A percentile compares a stretch with the other conserved stretches of the same genome.
phyloP scores from a whole-genome alignment of 2,888 invertebrate species.

The Gerosis bhagava region DNA sequence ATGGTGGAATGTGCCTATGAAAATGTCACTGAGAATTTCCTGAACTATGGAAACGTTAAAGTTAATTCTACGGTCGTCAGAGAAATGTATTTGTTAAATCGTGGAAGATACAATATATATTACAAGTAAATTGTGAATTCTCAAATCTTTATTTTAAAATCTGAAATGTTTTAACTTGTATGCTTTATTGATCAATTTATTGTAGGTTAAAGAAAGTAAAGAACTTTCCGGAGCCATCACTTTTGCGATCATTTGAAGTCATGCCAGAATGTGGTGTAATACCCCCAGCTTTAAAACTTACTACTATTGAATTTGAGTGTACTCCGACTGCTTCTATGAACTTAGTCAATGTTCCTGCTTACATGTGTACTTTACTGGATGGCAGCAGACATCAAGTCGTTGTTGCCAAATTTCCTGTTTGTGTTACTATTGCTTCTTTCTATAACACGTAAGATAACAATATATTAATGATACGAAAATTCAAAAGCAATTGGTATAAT shows the following conservation, averaged over 20 bases:
- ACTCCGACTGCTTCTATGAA: slow-evolving; percentile 69
- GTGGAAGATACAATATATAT: slow-evolving; percentile 80
- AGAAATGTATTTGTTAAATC: slow-evolving; percentile 78
- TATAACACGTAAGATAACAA: slow-evolving; percentile 65
- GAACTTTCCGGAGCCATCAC: slow-evolving; percentile 66
- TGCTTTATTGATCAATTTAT: no score
- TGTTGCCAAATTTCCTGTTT: slow-evolving; percentile 72
- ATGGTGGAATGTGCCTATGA: slow-evolving; percentile 77
- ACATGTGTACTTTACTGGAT: slow-evolving; percentile 67
- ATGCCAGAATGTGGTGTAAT: slow-evolving; percentile 59
- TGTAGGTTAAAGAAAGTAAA: slow-evolving; percentile 73
- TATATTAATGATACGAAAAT: background rate
- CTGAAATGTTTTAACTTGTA: background rate
- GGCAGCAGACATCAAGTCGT: slow-evolving; percentile 69
- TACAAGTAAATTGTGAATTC: slow-evolving; percentile 63
- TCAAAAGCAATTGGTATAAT: no score
- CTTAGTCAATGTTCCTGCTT: slow-evolving; percentile 63
- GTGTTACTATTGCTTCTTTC: slow-evolving; percentile 68
- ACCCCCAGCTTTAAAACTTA: slow-evolving; percentile 50
- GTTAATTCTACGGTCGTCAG: slow-evolving; percentile 71
- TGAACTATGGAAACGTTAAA: slow-evolving; percentile 82
- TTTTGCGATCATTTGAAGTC: slow-evolving; percentile 60
- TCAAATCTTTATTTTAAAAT: background rate
- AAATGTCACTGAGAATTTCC: slow-evolving; percentile 59
- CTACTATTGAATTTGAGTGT: slow-evolving; percentile 61